Base-by-base conservation (phyloP, 1,140 invertebrate species). In the Archegozetes longisetosus region DNA sequence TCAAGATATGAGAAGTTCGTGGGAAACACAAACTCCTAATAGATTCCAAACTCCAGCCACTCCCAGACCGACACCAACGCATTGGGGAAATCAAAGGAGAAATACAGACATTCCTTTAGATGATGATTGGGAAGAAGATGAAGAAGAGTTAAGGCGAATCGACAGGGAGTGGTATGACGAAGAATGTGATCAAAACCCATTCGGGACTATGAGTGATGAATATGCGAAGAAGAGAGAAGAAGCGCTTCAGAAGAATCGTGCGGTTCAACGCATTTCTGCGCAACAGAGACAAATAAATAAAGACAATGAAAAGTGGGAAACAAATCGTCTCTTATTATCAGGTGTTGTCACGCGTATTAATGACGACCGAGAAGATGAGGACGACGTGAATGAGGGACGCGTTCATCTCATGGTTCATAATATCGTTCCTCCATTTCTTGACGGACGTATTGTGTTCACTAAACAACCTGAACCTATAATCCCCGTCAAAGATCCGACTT, bases 291-390 rank as follows among this genome's bases (percentile, higher is more conserved):
- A 97, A 74, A 94, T 79, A 82, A 71, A 95, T 72, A 92, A 91
- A 71, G 94, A 98, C 73, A 98, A 96, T 72, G 93, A 98, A 70
- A 75, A 95, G 40, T 99, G 96, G 96, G 96, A 99, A 72, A 81
- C 91, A 13, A 98, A 98, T 76, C 80, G 95, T 63, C 94, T 99
- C 88, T 77, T 98, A 12, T 92, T 91, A 2, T 94, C 89, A 60
- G 92, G 91, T 55, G 92, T 96, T 13, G 91, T 97, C 0, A 84
- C 84, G 65, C 85, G 85, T 46, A 79, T 92, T 1, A 86, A 88
- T 65, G 81, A 87, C 54, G 92, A 90, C 69, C 88, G 94, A 65
- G 89, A 97, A 70, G 86, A 90, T 69, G 89, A 89, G 66, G 90
- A 98, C 68, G 88, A 86, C 65, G 81, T 78, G 68, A 90, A 93